Evolutionary conservation across 2,888 invertebrate genomes (phyloP).

Genomic region (Odontocolon sp.): DNA sequence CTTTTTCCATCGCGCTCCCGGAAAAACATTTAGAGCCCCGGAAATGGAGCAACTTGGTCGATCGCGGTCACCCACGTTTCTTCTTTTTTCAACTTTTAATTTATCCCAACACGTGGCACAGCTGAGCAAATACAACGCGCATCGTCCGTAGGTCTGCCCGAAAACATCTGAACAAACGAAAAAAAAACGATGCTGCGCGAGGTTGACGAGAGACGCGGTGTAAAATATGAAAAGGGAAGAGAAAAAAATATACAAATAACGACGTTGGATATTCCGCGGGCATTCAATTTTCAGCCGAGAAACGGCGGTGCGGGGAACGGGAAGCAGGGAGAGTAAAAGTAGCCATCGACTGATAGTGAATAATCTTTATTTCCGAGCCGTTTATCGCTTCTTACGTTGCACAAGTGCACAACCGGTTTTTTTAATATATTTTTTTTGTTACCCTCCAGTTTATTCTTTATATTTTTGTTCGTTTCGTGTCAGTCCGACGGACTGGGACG

Average conservation of each 20-base stretch:
- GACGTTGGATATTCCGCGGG: too few species aligned
- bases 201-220: too few species aligned
- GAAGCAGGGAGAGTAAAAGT: slow-evolving; percentile 56
- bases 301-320: slow-evolving; percentile 4
- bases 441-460: neutral
- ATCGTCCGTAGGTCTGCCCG: too few species aligned
- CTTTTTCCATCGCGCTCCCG: too few species aligned
- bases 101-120: slow-evolving; percentile 53
- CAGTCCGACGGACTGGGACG: slow-evolving; percentile 1
- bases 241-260: too few species aligned
- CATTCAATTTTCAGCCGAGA: neutral
- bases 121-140: slow-evolving; percentile 67
- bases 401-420: slow-evolving; percentile 56
- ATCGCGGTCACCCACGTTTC: neutral
- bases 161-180: slow-evolving; percentile 69
- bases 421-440: neutral
- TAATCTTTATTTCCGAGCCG: slow-evolving; percentile 63
- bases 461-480: slow-evolving; percentile 3
- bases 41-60: too few species aligned
- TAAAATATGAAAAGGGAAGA: too few species aligned
- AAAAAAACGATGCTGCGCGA: too few species aligned
- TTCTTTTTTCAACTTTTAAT: neutral
- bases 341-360: slow-evolving; percentile 69
- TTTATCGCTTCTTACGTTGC: slow-evolving; percentile 54
- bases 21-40: too few species aligned